Evolutionary conservation across 2,797 vertebrate species (phyloP), one percentile per base, ranked within the genome.

Genomic region (Rhinophrynus dorsalis): DNA sequence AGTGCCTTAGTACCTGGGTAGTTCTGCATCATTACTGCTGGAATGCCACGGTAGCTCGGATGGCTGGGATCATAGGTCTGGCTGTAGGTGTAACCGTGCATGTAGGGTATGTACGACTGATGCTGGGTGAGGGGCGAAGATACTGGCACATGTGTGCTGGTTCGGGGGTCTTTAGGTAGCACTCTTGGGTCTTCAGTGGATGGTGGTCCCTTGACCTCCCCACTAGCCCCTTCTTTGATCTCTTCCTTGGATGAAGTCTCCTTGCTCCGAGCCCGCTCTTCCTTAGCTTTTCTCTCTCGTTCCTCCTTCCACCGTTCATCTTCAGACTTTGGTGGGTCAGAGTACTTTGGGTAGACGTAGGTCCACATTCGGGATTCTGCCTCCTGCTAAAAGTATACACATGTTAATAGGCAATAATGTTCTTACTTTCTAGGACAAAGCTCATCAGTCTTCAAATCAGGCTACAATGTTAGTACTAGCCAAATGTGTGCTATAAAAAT

Each of bases 11-110:
- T 92, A 98, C 96, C 96, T 95, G 95, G 93, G 84, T 97, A 98
- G 78, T 94, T 97, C 83, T 95, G 96, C 96, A 98, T 97, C 96
- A 98, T 97, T 83, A 98, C 94, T 0, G 95, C 89, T 51, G 96
- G 93, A 91, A 98, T 91, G 77, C 93, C 89, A 47, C 96, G 90
- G 82, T 94, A 98, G 80, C 95, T 94, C 71, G 96, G 95, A 79
- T 98, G 95, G 85, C 76, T 94, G 78, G 96, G 93, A 83, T 97
- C 96, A 8, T 96, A 98, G 1, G 92, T 90, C 84, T 96, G 95
- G 85, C 93, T 94, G 75, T 98, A 98, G 67, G 95, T 93, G 82
- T 97, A 97, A 79, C 95, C 92, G 10, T 96, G 95, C 93, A 98
- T 93, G 80, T 97, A 98, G 60, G 95, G 94, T 86, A 98, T 93